phyloP scores from a whole-genome alignment of 2,888 invertebrate species.

The Caenorhabditis plicata region DNA sequence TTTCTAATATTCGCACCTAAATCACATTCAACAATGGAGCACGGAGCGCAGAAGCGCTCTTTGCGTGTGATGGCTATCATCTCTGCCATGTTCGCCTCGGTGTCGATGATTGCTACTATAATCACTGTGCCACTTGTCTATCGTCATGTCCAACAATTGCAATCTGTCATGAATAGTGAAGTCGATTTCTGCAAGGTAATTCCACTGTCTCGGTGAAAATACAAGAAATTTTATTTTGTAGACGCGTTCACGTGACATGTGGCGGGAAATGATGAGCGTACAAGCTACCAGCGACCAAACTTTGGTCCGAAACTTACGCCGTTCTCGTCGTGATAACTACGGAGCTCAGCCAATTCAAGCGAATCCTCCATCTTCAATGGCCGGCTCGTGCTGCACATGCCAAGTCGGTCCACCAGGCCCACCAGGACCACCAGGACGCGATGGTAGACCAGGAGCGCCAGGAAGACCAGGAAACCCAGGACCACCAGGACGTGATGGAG shows the following conservation, averaged over 20 bases:
- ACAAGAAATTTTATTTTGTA: conserved; percentile 16
- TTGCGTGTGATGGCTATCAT: conserved; percentile 62
- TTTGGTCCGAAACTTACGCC: conserved; percentile 30
- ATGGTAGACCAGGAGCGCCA: conserved; percentile 58
- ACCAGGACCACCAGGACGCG: conserved; percentile 54
- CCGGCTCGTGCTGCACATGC: conserved; percentile 61
- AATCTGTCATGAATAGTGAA: conserved; percentile 65
- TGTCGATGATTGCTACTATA: conserved; percentile 60
- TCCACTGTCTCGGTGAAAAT: background rate
- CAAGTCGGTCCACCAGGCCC: conserved; percentile 56
- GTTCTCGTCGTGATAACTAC: conserved; percentile 36
- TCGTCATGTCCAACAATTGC: conserved; percentile 64
- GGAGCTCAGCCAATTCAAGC: conserved; percentile 43
- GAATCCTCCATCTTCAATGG: conserved; percentile 37
- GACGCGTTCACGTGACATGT: conserved; percentile 65
- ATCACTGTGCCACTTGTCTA: conserved; percentile 65
- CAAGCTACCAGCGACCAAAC: conserved; percentile 54
- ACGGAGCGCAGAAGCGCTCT: conserved; percentile 39
- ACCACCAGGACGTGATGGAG: conserved; percentile 56
- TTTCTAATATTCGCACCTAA: too few species aligned
- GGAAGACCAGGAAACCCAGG: conserved; percentile 55
- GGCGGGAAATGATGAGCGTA: conserved; percentile 65
- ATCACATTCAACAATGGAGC: conserved; percentile 19
- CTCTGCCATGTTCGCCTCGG: conserved; percentile 58
- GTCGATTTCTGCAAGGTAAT: conserved; percentile 65